These are phyloP conservation scores for Hystrix cristata DNA, from an alignment of 2,113 vertebrate species.

Conservation along the genomic window DNA sequence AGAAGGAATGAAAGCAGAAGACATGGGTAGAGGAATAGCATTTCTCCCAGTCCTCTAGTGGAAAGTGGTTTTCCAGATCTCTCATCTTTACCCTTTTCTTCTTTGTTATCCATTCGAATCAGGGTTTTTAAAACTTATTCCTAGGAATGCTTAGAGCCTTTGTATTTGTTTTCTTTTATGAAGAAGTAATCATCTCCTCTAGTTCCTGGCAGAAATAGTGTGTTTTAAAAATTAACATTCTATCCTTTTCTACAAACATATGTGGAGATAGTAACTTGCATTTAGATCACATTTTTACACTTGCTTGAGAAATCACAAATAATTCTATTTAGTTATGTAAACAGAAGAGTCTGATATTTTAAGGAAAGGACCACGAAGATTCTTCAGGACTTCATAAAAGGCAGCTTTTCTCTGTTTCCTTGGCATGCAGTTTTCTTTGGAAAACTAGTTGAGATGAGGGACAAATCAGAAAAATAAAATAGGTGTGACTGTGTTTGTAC, in stretches of 20 bases:
- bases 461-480: conserved; percentile 18
- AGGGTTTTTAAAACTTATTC: background rate
- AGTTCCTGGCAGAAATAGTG: conserved; percentile 24
- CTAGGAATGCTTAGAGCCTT: background rate
- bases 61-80: background rate
- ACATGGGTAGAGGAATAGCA: background rate
- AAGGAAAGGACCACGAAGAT: background rate
- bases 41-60: background rate
- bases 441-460: conserved; percentile 20
- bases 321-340: background rate
- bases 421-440: background rate
- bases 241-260: conserved; percentile 1
- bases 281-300: background rate
- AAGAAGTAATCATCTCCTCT: background rate
- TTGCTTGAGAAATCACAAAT: conserved; percentile 8
- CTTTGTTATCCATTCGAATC: background rate
- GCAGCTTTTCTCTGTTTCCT: background rate
- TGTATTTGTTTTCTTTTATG: background rate
- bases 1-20: conserved; percentile 41
- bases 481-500: conserved; percentile 30
- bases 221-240: conserved; percentile 25
- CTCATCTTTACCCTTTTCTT: background rate
- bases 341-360: background rate
- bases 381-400: background rate
- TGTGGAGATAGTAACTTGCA: background rate